Evolutionary conservation across 2,113 vertebrate species (phyloP).

Genomic region (Turdus rufiventris): DNA sequence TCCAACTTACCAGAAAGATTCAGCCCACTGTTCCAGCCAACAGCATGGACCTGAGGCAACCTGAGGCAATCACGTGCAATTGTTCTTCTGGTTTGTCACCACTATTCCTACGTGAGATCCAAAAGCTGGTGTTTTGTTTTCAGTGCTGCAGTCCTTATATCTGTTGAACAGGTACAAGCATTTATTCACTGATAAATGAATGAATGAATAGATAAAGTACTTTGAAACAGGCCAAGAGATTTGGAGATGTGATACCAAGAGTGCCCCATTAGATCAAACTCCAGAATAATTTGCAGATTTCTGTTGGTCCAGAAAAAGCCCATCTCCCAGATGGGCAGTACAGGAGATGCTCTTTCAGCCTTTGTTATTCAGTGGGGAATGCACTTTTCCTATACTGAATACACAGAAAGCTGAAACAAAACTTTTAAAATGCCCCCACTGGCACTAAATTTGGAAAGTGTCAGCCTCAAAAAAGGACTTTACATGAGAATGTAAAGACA

Average conservation of each 20-base stretch:
- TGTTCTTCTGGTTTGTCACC: background rate
- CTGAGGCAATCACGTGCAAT: background rate
- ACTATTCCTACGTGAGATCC: background rate
- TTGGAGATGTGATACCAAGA: background rate
- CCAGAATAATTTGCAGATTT: background rate
- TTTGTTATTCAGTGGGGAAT: background rate
- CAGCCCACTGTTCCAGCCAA: background rate
- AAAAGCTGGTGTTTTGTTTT: background rate
- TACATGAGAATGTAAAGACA: background rate
- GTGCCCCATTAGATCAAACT: background rate
- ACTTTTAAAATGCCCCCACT: background rate
- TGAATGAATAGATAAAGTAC: background rate
- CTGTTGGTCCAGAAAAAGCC: background rate
- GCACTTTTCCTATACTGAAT: background rate
- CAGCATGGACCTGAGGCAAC: background rate
- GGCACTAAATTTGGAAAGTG: background rate
- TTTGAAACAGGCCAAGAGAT: background rate
- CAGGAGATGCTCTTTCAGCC: background rate
- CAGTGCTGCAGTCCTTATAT: background rate
- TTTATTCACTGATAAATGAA: background rate
- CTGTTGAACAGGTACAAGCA: background rate
- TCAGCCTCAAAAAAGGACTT: background rate
- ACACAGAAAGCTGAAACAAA: background rate
- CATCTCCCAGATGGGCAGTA: background rate
- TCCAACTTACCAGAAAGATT: background rate